These are phyloP conservation scores for Lycopodina hypogea DNA, from an alignment of 37 sponge, comb jelly and placozoan species.

Conservation along the genomic window DNA sequence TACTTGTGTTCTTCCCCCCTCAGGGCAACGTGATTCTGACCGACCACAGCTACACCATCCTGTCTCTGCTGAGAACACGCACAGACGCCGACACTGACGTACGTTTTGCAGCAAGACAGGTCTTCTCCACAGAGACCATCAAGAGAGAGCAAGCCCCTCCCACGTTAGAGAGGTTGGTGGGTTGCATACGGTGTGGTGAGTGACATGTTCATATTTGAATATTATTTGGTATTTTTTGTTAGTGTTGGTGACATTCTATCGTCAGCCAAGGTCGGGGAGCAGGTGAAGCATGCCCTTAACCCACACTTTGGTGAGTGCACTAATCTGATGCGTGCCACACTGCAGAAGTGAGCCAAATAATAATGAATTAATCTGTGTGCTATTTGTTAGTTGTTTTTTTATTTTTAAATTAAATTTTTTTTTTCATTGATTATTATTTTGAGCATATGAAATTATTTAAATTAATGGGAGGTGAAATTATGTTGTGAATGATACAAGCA, in stretches of 20 bases:
- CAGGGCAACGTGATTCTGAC: constrained; percentile 92
- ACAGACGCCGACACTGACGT: constrained; percentile 83
- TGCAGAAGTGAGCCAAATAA: no score
- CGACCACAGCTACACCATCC: constrained; percentile 75
- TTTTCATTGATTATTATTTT: no score
- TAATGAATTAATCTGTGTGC: no score
- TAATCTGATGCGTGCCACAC: no score
- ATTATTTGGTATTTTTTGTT: neutral
- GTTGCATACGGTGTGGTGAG: no score
- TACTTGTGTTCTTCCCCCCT: no score
- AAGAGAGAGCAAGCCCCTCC: constrained; percentile 59
- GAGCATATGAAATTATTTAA: no score
- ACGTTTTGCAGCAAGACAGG: constrained; percentile 81
- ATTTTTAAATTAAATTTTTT: no score
- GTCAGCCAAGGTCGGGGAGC: constrained; percentile 58
- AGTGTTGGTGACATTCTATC: constrained; percentile 46
- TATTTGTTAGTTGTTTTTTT: no score
- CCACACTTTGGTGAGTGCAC: constrained; percentile 80
- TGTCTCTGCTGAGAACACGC: constrained; percentile 72
- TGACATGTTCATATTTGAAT: neutral
- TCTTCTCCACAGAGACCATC: constrained; percentile 63
- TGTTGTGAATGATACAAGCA: no score
- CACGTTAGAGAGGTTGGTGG: constrained; percentile 57
- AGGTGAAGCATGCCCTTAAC: constrained; percentile 65
- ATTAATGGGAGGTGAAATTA: no score